phyloP scores from a whole-genome alignment of 2,888 invertebrate species.

The Marasmarcha lunaedactyla region DNA sequence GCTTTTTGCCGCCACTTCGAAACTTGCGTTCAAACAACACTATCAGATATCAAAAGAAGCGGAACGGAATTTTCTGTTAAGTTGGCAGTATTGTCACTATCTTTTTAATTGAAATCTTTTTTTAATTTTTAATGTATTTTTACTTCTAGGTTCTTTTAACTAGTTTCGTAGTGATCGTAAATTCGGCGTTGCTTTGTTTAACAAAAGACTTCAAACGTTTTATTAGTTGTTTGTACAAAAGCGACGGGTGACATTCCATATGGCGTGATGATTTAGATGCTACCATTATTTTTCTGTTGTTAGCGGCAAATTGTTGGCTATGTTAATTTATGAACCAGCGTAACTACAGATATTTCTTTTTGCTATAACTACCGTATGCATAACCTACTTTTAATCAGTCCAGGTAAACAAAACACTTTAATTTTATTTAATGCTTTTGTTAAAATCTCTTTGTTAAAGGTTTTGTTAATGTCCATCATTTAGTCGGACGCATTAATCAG shows the following conservation, averaged over 20 bases:
- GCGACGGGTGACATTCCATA: constrained; percentile 42
- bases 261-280: constrained; percentile 43
- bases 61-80: constrained; percentile 40
- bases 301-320: constrained; percentile 21
- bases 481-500: background rate
- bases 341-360: too few relatives aligned
- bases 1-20: constrained; percentile 56
- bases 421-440: too few relatives aligned
- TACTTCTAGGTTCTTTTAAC: constrained; percentile 25
- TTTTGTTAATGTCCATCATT: too few relatives aligned
- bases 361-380: too few relatives aligned
- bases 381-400: too few relatives aligned
- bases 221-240: constrained; percentile 32
- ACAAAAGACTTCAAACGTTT: constrained; percentile 62
- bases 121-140: constrained; percentile 48
- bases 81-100: constrained; percentile 60
- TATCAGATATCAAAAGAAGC: constrained; percentile 64
- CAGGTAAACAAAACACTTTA: too few relatives aligned
- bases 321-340: constrained; percentile 1
- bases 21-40: constrained; percentile 45
- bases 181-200: constrained; percentile 37
- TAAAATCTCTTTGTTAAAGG: too few relatives aligned
- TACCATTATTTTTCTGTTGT: constrained; percentile 50
- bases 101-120: constrained; percentile 57
- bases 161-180: constrained; percentile 51